Conservation (phyloP, 1,140 invertebrate species). For the Cataglyphis hispanica region DNA sequence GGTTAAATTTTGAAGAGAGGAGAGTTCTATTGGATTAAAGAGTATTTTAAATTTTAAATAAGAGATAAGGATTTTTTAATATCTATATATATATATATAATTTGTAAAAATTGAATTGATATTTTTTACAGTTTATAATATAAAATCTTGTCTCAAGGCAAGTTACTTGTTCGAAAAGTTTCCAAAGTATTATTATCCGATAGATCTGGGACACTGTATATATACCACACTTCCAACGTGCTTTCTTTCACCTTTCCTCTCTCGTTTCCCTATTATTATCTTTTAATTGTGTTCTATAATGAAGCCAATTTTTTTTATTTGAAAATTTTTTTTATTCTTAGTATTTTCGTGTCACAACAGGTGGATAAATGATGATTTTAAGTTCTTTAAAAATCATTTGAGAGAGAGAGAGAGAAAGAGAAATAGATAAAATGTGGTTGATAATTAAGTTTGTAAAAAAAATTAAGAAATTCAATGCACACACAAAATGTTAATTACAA, state of each 20-base stretch:
- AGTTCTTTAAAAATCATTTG: conserved; percentile 29
- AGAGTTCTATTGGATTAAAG: background rate
- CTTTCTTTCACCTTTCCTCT: conserved; percentile 20
- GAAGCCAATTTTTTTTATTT: conserved; percentile 77
- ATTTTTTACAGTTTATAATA: background rate
- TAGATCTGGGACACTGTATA: conserved; percentile 6
- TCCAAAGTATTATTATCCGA: conserved; percentile 18
- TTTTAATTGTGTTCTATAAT: conserved; percentile 80
- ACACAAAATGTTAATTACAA: background rate
- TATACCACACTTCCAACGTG: background rate
- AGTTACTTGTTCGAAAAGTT: background rate
- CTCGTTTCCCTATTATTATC: conserved; percentile 76
- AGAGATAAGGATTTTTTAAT: background rate
- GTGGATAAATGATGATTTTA: conserved; percentile 15
- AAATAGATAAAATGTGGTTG: background rate
- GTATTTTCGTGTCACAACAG: background rate
- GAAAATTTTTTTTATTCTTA: no score
- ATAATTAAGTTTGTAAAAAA: background rate
- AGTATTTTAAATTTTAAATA: background rate
- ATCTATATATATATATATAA: background rate
- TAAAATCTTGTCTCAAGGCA: background rate
- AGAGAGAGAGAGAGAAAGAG: background rate
- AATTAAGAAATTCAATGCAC: background rate
- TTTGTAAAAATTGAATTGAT: background rate
- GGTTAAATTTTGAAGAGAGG: background rate